Evolutionary conservation across 2,888 invertebrate species (phyloP).

Genomic region (Chydorus sphaericus): DNA sequence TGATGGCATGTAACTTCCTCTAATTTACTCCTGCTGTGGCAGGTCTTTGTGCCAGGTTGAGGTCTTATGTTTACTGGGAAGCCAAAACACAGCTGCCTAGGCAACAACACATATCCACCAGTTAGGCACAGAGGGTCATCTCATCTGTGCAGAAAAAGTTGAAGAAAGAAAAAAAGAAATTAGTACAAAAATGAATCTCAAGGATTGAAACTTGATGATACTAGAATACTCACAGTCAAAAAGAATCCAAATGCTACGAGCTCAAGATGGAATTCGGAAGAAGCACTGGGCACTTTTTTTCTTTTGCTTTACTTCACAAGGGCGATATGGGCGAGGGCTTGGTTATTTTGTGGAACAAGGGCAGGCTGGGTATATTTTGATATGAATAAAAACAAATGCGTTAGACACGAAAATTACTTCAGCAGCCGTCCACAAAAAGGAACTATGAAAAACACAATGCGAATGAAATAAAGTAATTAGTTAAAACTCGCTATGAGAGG

Average conservation of each 20-base stretch:
- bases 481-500: background rate
- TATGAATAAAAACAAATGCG: too few relatives aligned
- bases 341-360: conserved; percentile 1
- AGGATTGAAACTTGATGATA: background rate
- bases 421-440: background rate
- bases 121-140: background rate
- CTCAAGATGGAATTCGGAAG: background rate
- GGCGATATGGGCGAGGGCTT: conserved; percentile 5
- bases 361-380: background rate
- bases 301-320: too few relatives aligned
- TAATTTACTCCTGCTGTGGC: background rate
- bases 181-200: background rate
- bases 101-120: conserved; percentile 2
- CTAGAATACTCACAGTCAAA: background rate
- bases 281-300: too few relatives aligned
- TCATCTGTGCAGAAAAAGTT: background rate
- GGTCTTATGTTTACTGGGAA: conserved; percentile 5
- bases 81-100: conserved; percentile 5
- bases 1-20: conserved; percentile 1
- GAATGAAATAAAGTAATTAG: conserved; percentile 1
- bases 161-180: background rate
- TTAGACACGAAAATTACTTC: background rate
- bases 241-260: background rate
- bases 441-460: too few relatives aligned
- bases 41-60: background rate